Conservation (phyloP, 2,113 vertebrate species). For the Gila orcuttii region DNA sequence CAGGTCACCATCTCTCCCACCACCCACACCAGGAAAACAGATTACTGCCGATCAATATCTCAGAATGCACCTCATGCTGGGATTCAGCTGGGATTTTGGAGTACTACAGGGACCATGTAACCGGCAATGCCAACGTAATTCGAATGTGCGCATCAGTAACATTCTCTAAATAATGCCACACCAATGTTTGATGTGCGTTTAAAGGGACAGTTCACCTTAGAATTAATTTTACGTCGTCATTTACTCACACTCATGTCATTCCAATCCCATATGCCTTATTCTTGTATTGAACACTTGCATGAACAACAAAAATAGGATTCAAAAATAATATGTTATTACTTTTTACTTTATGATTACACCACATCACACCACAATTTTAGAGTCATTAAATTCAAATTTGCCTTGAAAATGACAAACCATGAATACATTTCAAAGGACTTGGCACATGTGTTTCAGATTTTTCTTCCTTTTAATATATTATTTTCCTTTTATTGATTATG, state of each 20-base stretch:
- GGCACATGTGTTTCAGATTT: no score
- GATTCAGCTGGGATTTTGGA: slow-evolving; percentile 37
- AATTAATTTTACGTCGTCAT: not conserved
- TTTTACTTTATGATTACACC: no score
- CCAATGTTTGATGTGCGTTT: slow-evolving; percentile 53
- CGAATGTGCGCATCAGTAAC: slow-evolving; percentile 54
- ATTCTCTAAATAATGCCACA: slow-evolving; percentile 53
- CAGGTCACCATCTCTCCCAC: slow-evolving; percentile 51
- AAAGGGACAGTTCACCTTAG: slow-evolving; percentile 15
- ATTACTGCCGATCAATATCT: slow-evolving; percentile 44
- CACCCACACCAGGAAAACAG: slow-evolving; percentile 50
- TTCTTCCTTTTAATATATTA: no score
- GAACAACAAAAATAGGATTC: no score
- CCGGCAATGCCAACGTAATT: slow-evolving; percentile 16
- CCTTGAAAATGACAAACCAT: no score
- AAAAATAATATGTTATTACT: no score
- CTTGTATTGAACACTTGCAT: not conserved
- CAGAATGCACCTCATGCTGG: slow-evolving; percentile 19
- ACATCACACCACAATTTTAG: no score
- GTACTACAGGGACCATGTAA: not conserved
- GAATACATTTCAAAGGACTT: no score
- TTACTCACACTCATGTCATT: not conserved
- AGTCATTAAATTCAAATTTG: no score
- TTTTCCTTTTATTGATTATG: no score
- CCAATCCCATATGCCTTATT: not conserved